phyloP scores from a whole-genome alignment of 2,888 invertebrate species.

The Siphlonurus alternatus region DNA sequence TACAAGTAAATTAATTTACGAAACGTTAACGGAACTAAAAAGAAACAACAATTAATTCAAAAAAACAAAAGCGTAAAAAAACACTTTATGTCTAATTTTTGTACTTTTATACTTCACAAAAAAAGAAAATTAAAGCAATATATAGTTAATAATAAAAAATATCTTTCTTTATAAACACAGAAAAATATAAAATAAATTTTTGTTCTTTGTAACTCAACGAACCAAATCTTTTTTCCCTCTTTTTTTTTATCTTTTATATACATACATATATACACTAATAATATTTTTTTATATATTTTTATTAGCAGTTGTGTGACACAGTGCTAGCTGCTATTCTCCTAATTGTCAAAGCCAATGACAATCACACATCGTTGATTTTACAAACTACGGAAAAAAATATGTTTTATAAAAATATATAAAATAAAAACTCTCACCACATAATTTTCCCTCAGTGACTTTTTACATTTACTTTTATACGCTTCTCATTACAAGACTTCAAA shows the following conservation, averaged over 20 bases:
- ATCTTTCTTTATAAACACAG: too few species aligned
- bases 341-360: constrained; percentile 3
- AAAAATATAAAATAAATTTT: neutral
- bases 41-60: too few species aligned
- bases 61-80: too few species aligned
- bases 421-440: neutral
- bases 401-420: neutral
- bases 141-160: too few species aligned
- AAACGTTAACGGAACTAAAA: too few species aligned
- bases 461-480: neutral
- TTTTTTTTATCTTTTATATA: neutral
- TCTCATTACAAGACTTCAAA: neutral
- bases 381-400: neutral
- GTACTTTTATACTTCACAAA: too few species aligned
- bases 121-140: too few species aligned
- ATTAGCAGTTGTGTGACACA: neutral
- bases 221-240: neutral
- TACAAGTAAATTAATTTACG: too few species aligned
- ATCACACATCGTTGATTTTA: constrained; percentile 1
- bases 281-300: too few species aligned
- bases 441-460: neutral
- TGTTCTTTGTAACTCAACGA: neutral
- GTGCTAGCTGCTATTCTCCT: too few species aligned
- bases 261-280: neutral
- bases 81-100: too few species aligned